Percentiles rank a stretch among this genome's conserved stretches.
These are phyloP conservation scores for Drosophila prostipennis DNA, from an alignment of 2,888 invertebrate species.

Conservation along the genomic window DNA sequence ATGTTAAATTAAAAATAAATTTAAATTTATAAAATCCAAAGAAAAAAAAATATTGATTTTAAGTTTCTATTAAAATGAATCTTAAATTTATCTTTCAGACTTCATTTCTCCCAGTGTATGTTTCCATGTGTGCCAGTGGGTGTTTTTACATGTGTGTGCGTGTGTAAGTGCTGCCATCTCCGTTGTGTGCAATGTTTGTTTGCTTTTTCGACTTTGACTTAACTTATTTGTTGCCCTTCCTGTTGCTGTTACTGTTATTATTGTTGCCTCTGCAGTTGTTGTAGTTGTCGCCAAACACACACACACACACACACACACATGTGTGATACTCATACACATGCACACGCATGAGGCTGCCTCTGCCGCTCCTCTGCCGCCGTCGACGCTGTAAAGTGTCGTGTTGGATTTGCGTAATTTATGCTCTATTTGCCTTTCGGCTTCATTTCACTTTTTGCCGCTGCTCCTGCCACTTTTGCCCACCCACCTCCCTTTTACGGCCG, in stretches of 20 bases:
- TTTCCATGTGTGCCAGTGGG: constrained; percentile 9
- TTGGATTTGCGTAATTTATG: constrained; percentile 80
- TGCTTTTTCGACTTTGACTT: constrained; percentile 76
- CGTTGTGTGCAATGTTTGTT: constrained; percentile 55
- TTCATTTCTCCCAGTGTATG: background rate
- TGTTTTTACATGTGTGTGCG: constrained; percentile 9
- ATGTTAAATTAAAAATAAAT: too few species aligned
- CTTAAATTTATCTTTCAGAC: background rate
- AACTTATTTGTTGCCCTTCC: constrained; percentile 72
- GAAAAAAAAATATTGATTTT: too few species aligned
- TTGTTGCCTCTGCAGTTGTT: constrained; percentile 21
- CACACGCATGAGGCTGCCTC: constrained; percentile 10
- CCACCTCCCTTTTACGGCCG: background rate
- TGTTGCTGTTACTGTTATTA: constrained; percentile 21
- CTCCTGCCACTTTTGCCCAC: constrained; percentile 46
- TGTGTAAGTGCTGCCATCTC: constrained; percentile 29
- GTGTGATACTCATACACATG: constrained; percentile 3
- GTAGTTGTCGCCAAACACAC: constrained; percentile 17
- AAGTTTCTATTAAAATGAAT: too few species aligned
- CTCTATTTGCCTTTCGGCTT: constrained; percentile 79
- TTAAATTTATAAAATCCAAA: too few species aligned
- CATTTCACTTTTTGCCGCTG: constrained; percentile 72
- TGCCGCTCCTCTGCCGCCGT: constrained; percentile 33
- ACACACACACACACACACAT: constrained; percentile 6
- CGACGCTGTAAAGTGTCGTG: constrained; percentile 68